Percentiles rank a stretch among this genome's conserved stretches.
Conservation (phyloP, 1,140 invertebrate genomes). For the Dendroctonus ponderosae region DNA sequence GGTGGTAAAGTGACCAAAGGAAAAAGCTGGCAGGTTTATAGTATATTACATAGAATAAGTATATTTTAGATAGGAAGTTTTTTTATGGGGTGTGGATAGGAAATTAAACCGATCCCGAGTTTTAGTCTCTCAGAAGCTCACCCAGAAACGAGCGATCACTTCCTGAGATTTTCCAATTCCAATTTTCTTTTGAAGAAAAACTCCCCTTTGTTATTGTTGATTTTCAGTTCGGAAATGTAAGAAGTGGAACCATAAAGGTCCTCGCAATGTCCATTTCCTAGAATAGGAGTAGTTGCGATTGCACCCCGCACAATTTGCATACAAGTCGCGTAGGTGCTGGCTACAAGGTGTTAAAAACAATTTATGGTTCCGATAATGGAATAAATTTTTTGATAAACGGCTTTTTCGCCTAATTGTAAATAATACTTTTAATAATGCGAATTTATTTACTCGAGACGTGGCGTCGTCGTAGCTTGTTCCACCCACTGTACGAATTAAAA, state of each 20-base stretch:
- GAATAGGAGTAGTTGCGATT: neutral
- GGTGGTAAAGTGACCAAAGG: too few relatives aligned
- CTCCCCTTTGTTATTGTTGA: too few relatives aligned
- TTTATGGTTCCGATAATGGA: slow-evolving; percentile 29
- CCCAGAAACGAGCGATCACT: too few relatives aligned
- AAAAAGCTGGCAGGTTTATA: too few relatives aligned
- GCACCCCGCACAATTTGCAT: slow-evolving; percentile 4
- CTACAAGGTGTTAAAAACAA: slow-evolving; percentile 29
- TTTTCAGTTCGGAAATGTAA: neutral
- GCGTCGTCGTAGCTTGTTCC: slow-evolving; percentile 19
- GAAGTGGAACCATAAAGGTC: neutral
- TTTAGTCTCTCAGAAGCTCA: too few relatives aligned
- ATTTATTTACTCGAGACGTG: slow-evolving; percentile 20
- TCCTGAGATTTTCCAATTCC: too few relatives aligned
- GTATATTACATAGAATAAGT: too few relatives aligned
- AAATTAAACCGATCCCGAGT: too few relatives aligned
- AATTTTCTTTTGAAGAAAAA: too few relatives aligned
- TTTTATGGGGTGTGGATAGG: too few relatives aligned
- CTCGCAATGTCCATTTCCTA: neutral
- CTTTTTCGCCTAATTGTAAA: slow-evolving; percentile 28
- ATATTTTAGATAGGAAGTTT: too few relatives aligned
- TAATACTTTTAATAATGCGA: slow-evolving; percentile 29
- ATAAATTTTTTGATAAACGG: slow-evolving; percentile 29
- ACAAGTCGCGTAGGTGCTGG: slow-evolving; percentile 16
- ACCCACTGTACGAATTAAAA: slow-evolving; percentile 21